Percentiles rank a stretch among this genome's conserved stretches.
Conservation (phyloP, 2,888 invertebrate species). For the Phortica magna region DNA sequence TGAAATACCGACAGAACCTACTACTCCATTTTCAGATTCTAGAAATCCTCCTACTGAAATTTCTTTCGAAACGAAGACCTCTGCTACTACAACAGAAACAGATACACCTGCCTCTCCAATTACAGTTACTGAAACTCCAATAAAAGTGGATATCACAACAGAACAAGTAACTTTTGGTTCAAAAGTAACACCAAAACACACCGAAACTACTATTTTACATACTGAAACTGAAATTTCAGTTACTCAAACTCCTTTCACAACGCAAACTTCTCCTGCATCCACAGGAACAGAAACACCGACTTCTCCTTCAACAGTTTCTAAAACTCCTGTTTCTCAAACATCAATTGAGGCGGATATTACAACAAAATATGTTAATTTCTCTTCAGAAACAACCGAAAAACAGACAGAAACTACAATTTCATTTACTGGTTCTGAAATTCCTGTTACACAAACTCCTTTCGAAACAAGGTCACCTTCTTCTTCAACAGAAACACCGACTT, state of each 20-base stretch:
- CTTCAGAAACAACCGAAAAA: background rate
- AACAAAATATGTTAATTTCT: background rate
- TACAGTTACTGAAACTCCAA: background rate
- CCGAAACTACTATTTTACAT: too few relatives aligned
- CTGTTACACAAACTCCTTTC: background rate
- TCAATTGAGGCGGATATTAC: slow-evolving; percentile 16
- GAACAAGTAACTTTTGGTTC: background rate
- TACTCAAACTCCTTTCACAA: background rate
- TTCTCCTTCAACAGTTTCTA: background rate
- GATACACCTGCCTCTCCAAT: background rate
- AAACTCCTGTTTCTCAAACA: background rate
- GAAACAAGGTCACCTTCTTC: background rate
- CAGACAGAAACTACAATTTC: background rate
- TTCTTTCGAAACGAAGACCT: background rate
- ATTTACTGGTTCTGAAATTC: too few relatives aligned
- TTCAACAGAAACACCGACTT: background rate
- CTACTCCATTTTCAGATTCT: background rate
- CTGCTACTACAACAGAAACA: background rate
- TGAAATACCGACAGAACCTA: slow-evolving; percentile 20
- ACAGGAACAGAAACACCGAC: background rate
- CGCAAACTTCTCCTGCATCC: background rate
- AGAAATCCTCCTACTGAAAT: slow-evolving; percentile 9
- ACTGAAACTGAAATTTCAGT: background rate
- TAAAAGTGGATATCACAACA: background rate
- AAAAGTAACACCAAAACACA: too few relatives aligned